A percentile compares a stretch with the other conserved stretches of the same genome.
Conservation (phyloP, 1,140 invertebrate genomes). For the Megathymus violae region DNA sequence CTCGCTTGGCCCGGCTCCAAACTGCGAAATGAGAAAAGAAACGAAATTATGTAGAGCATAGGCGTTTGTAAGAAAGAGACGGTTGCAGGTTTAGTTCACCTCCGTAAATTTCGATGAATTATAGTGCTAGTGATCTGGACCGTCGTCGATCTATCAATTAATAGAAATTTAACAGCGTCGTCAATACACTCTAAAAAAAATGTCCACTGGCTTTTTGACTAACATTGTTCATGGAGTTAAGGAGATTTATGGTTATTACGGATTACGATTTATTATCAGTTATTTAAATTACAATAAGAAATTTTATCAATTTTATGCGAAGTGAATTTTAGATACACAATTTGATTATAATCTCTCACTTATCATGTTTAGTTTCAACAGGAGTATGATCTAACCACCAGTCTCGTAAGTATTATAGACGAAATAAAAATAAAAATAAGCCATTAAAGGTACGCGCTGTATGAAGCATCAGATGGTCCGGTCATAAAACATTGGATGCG, state of each 20-base stretch:
- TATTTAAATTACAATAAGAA: constrained; percentile 2
- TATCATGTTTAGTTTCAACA: too few relatives aligned
- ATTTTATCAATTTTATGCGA: too few relatives aligned
- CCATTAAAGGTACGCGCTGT: constrained; percentile 48
- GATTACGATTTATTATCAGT: not conserved
- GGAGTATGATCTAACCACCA: too few relatives aligned
- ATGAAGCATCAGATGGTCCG: constrained; percentile 49
- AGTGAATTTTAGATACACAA: too few relatives aligned
- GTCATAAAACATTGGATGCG: constrained; percentile 65
- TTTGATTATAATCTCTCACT: too few relatives aligned
- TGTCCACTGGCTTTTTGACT: constrained; percentile 42
- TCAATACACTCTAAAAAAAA: constrained; percentile 69
- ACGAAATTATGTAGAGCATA: constrained; percentile 72
- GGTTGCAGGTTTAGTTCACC: constrained; percentile 62
- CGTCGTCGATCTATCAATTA: constrained; percentile 69
- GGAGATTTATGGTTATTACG: not conserved
- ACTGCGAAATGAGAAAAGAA: constrained; percentile 83
- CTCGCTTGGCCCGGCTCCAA: constrained; percentile 83
- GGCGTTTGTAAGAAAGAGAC: constrained; percentile 73
- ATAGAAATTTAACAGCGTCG: constrained; percentile 68
- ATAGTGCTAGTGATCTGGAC: constrained; percentile 75
- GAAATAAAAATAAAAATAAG: constrained; percentile 37
- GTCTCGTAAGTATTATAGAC: too few relatives aligned
- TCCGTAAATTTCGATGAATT: constrained; percentile 76
- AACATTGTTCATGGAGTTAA: constrained; percentile 38